phyloP scores from a whole-genome alignment of 2,797 vertebrate species.

The Sebastes itinus region DNA sequence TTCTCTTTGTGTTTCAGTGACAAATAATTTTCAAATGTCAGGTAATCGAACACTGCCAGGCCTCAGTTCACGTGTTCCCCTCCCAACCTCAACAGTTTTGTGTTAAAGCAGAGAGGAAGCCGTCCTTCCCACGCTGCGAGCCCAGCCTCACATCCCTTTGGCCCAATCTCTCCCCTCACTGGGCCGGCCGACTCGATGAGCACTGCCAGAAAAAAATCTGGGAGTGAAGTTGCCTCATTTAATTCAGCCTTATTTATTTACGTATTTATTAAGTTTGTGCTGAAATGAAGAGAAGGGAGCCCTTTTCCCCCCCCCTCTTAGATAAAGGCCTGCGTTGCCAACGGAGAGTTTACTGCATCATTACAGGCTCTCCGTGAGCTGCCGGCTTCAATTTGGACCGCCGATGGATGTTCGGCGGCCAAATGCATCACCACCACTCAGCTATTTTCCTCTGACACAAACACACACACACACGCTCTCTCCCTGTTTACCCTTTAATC shows the following conservation, averaged over 20 bases:
- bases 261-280: constrained; percentile 38
- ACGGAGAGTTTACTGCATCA: constrained; percentile 44
- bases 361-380: constrained; percentile 43
- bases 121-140: constrained; percentile 48
- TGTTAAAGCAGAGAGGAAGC: constrained; percentile 21
- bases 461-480: not conserved
- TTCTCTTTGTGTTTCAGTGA: not conserved
- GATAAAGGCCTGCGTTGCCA: constrained; percentile 30
- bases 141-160: constrained; percentile 29
- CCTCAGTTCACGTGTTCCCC: not conserved
- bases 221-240: constrained; percentile 37
- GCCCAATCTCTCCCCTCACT: constrained; percentile 28
- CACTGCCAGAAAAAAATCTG: constrained; percentile 41
- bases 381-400: constrained; percentile 48
- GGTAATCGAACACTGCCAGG: not conserved
- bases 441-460: constrained; percentile 23
- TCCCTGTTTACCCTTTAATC: constrained; percentile 9
- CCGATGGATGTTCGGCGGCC: constrained; percentile 35
- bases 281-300: constrained; percentile 23
- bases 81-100: not conserved
- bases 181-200: constrained; percentile 16
- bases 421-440: constrained; percentile 30
- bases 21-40: not conserved
- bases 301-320: not conserved
- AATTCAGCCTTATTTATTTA: constrained; percentile 46